Percentiles rank a stretch among this genome's conserved stretches.
phyloP scores from a whole-genome alignment of 2,888 invertebrate genomes.

The Philereme transversata region DNA sequence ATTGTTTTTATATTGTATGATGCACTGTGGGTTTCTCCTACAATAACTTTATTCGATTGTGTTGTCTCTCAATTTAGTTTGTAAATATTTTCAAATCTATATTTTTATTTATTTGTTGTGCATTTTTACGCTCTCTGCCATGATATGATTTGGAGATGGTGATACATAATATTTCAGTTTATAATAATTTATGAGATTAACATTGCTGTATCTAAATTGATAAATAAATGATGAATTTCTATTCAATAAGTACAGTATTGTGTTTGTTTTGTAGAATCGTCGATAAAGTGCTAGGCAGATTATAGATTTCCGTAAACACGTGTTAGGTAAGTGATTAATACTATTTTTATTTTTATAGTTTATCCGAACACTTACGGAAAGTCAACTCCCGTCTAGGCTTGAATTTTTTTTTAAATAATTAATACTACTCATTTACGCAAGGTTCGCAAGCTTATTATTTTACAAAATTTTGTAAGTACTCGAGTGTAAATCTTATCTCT shows the following conservation, averaged over 20 bases:
- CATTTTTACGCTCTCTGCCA: constrained; percentile 25
- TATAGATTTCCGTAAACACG: no score
- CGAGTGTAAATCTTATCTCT: no score
- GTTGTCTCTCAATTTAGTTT: constrained; percentile 16
- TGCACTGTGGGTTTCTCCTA: constrained; percentile 4
- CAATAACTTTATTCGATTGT: constrained; percentile 13
- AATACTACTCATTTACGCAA: no score
- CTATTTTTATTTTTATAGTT: no score
- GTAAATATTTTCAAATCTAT: constrained; percentile 16
- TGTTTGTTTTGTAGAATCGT: no score
- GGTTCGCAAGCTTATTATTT: no score
- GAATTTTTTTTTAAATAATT: no score
- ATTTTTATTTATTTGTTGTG: constrained; percentile 22
- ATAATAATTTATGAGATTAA: constrained; percentile 31
- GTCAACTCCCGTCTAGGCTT: no score
- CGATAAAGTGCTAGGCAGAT: no score
- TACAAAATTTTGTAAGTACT: no score
- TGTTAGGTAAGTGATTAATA: no score
- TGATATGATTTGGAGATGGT: constrained; percentile 14
- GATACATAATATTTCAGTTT: constrained; percentile 14
- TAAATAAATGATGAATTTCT: constrained; percentile 32
- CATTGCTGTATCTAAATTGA: constrained; percentile 31
- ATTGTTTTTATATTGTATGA: constrained; percentile 14
- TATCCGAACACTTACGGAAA: no score
- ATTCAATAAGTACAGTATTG: background rate